Percentiles rank a stretch among this genome's conserved stretches.
Evolutionary conservation across 2,888 invertebrate genomes (phyloP).

Genomic region (Noctua comes): DNA sequence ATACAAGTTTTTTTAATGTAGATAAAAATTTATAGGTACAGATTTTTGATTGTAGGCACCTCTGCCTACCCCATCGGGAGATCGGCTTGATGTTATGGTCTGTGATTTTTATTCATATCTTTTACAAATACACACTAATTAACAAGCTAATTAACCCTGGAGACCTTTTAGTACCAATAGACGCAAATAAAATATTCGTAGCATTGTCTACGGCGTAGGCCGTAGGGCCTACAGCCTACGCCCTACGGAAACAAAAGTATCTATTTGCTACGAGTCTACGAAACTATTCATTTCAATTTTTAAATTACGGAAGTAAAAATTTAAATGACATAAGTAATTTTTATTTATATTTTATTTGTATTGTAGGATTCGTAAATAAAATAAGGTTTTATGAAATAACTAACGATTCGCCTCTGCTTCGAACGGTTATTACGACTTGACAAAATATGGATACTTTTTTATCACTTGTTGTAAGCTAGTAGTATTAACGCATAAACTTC

Average conservation of each 20-base stretch:
- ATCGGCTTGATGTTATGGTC: not conserved
- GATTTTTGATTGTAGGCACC: not conserved
- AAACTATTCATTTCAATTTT: constrained; percentile 8
- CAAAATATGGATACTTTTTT: not conserved
- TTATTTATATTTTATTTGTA: not conserved
- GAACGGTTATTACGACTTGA: not conserved
- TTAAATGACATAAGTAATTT: not conserved
- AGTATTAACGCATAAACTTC: not conserved
- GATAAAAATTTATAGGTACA: not conserved
- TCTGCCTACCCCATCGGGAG: too few relatives aligned
- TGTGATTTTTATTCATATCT: not conserved
- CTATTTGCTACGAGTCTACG: constrained; percentile 46
- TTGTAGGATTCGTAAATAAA: not conserved
- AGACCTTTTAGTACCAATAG: not conserved
- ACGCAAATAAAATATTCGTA: constrained; percentile 9
- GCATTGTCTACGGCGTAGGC: constrained; percentile 47
- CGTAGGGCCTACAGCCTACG: constrained; percentile 46
- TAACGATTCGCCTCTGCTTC: not conserved
- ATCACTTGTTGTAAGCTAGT: too few relatives aligned
- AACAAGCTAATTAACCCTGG: not conserved
- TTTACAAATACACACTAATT: not conserved
- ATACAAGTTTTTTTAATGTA: not conserved
- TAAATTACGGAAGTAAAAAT: not conserved
- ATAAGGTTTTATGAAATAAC: not conserved
- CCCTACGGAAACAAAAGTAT: constrained; percentile 26